phyloP scores from a whole-genome alignment of 2,113 vertebrate species.

The Tympanuchus pallidicinctus region DNA sequence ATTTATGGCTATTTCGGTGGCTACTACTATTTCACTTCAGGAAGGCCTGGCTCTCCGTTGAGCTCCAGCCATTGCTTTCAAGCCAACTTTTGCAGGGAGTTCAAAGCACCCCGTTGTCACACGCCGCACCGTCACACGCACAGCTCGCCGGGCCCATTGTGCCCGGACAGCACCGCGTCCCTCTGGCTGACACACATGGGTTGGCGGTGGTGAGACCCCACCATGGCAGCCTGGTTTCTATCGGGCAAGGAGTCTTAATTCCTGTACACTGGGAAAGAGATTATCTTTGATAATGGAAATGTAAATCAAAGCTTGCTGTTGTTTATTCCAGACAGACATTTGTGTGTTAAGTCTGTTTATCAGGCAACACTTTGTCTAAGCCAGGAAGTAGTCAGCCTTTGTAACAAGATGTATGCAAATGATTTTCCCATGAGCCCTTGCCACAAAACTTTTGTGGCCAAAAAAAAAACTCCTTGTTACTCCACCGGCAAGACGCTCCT shows the following conservation, averaged over 20 bases:
- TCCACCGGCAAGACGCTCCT: conserved; percentile 72
- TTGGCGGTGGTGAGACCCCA: conserved; percentile 58
- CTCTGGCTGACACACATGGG: background rate
- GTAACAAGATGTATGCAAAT: conserved; percentile 82
- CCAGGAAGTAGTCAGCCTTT: conserved; percentile 84
- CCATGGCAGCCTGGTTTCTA: conserved; percentile 38
- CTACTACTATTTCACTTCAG: conserved; percentile 41
- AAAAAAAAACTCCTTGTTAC: conserved; percentile 64
- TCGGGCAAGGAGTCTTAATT: conserved; percentile 75
- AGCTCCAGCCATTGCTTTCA: conserved; percentile 27
- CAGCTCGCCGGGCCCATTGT: background rate
- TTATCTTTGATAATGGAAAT: conserved; percentile 83
- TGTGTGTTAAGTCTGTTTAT: conserved; percentile 86
- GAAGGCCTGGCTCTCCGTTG: conserved; percentile 24
- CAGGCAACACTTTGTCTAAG: conserved; percentile 84
- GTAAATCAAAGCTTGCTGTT: conserved; percentile 82
- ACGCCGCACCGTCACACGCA: background rate
- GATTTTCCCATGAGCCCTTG: conserved; percentile 78
- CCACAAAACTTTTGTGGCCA: conserved; percentile 74
- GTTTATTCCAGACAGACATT: conserved; percentile 86
- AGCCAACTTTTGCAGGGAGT: conserved; percentile 49
- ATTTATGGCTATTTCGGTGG: conserved; percentile 12
- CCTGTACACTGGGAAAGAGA: conserved; percentile 79
- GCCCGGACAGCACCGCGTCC: background rate
- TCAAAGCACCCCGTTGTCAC: conserved; percentile 52